Base-by-base conservation (phyloP, 30 jellyfish, hydroid and myxozoan genomes). In the Mastigias papua region DNA sequence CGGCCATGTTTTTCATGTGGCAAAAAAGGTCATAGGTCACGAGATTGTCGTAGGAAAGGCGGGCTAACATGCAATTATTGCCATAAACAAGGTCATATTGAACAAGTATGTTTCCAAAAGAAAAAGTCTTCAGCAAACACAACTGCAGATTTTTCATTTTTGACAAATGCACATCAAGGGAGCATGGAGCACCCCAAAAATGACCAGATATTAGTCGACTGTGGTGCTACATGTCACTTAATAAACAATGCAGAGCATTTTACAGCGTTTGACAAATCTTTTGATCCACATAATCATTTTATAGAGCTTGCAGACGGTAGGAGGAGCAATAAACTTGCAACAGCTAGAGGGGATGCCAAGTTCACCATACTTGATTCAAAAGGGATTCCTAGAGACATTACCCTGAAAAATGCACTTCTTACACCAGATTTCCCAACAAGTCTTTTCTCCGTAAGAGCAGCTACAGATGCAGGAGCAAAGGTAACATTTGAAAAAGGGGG, bases 381-480 rank as follows among this genome's bases (percentile, higher is more conserved):
- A n/a, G 87, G 77, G 13, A 15, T 11, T 11, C 88, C 64, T 4
- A 22, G 49, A 34, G 61, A 29, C 79, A 82, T 67, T 20, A 83
- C 89, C 7, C 48, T 83, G 70, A 83, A 83, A 29, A 83, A 83
- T 69, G 89, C 93, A 23, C 37, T 69, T 64, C 68, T 83, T 3
- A 87, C 93, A 8, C 93, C 93, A 35, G 48, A 33, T 64, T 83
- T 68, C 32, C 78, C 93, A 5, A 4, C 34, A 31, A 83, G 93
- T 33, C 87, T 83, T 22, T 83, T 83, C 67, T 83, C 89, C 22
- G 93, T 83, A 8, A 58, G 78, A 5, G 86, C 89, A 83, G 93
- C 93, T 23, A 83, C 93, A 6, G 93, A 71, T 32, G 31, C 33
- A 31, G 87, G 87, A 58, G 93, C 93, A 48, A 69, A 48, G 0